Evolutionary conservation across 2,888 invertebrate species (phyloP).

Genomic region (Macroteleia sp.): DNA sequence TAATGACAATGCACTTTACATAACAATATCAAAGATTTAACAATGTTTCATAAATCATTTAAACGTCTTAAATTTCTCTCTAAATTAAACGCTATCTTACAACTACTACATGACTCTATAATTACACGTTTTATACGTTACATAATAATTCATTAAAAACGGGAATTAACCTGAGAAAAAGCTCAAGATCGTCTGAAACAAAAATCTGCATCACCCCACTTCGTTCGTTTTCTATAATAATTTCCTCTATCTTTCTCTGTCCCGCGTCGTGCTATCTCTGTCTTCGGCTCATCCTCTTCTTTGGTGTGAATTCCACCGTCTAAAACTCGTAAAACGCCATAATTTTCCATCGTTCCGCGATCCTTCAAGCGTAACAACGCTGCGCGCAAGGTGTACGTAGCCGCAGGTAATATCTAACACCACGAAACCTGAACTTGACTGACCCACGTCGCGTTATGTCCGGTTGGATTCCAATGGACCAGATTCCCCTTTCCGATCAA

Average conservation of each 20-base stretch:
- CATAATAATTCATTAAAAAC: slow-evolving; percentile 37
- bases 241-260: slow-evolving; percentile 6
- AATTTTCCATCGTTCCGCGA: slow-evolving; percentile 66
- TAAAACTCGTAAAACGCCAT: slow-evolving; percentile 67
- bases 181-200: not conserved
- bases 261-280: not conserved
- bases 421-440: slow-evolving; percentile 54
- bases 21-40: not conserved
- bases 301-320: slow-evolving; percentile 50
- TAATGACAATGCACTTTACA: too few species aligned
- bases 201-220: slow-evolving; percentile 14
- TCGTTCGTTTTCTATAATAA: slow-evolving; percentile 21
- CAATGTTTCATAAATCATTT: slow-evolving; percentile 24
- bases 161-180: not conserved
- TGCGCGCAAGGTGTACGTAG: slow-evolving; percentile 58
- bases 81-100: slow-evolving; percentile 16
- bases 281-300: slow-evolving; percentile 10
- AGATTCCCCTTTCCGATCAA: slow-evolving; percentile 56
- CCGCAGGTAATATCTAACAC: slow-evolving; percentile 56
- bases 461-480: slow-evolving; percentile 45
- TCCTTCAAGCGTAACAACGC: slow-evolving; percentile 58
- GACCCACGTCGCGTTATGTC: slow-evolving; percentile 50
- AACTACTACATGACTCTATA: slow-evolving; percentile 4
- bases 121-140: slow-evolving; percentile 17
- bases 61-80: not conserved